These are phyloP conservation scores for Cephus pygmeus DNA, from an alignment of 2,888 invertebrate genomes.

Conservation along the genomic window DNA sequence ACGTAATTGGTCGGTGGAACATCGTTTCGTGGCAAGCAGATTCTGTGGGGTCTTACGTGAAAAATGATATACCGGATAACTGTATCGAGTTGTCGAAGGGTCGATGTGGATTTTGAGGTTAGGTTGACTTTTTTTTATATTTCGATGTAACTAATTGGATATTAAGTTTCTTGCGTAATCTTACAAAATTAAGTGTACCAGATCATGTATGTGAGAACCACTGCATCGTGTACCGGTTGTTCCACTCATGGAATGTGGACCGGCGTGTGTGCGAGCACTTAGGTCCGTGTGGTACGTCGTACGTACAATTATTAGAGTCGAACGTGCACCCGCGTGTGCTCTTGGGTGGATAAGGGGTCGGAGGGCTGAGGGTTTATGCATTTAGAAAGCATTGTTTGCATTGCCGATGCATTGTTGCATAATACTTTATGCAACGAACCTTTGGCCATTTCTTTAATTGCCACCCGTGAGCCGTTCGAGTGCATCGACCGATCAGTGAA, in stretches of 20 bases:
- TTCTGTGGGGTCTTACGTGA: not conserved
- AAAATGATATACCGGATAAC: not conserved
- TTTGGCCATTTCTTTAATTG: not conserved
- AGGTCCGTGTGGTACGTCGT: constrained; percentile 29
- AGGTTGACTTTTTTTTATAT: not conserved
- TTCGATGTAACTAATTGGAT: not conserved
- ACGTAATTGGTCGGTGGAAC: not conserved
- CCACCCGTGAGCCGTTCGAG: not conserved
- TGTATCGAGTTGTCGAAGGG: not conserved
- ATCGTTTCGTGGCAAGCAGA: not conserved
- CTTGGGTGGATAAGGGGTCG: constrained; percentile 2
- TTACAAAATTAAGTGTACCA: not conserved
- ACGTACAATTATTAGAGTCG: constrained; percentile 15
- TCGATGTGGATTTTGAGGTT: not conserved
- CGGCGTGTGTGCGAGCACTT: constrained; percentile 42
- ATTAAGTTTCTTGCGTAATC: not conserved
- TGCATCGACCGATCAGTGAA: not conserved
- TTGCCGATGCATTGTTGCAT: constrained; percentile 19
- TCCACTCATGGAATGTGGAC: constrained; percentile 66
- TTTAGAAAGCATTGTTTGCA: constrained; percentile 33
- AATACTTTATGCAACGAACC: constrained; percentile 9
- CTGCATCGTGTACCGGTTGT: constrained; percentile 65
- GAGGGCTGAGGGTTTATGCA: constrained; percentile 15
- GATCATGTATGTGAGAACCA: constrained; percentile 51
- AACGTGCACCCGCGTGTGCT: constrained; percentile 10